Evolutionary conservation across 2,113 vertebrate genomes (phyloP).

Genomic region (Heterotilapia buettikoferi): DNA sequence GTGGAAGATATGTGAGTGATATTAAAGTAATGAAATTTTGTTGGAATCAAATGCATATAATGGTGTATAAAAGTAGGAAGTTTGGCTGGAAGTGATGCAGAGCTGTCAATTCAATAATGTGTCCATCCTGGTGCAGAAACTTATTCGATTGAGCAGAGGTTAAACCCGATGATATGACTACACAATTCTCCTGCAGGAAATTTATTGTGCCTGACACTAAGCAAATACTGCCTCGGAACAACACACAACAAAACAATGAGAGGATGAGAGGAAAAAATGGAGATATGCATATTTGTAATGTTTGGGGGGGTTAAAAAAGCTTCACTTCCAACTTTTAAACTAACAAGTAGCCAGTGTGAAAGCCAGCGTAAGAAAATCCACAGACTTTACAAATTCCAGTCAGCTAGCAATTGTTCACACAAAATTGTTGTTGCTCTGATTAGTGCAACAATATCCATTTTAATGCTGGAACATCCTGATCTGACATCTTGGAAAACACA

Average conservation of each 20-base stretch:
- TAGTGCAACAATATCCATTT: conserved; percentile 44
- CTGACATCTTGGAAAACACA: conserved; percentile 33
- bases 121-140: conserved; percentile 8
- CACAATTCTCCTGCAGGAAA: neutral
- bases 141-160: conserved; percentile 34
- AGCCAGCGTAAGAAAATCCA: neutral
- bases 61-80: neutral
- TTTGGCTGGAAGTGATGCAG: conserved; percentile 4
- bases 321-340: neutral
- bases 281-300: neutral
- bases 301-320: neutral
- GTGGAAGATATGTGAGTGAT: conserved; percentile 14
- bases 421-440: conserved; percentile 17
- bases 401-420: neutral
- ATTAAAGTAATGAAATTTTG: conserved; percentile 38
- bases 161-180: conserved; percentile 37
- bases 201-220: conserved; percentile 27
- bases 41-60: conserved; percentile 37
- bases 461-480: conserved; percentile 24
- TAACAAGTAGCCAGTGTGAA: neutral
- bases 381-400: neutral
- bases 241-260: conserved; percentile 1
- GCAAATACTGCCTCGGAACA: neutral
- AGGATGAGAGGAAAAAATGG: neutral
- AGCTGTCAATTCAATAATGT: conserved; percentile 40